Percentiles rank a stretch among this genome's conserved stretches.
These are phyloP conservation scores for Siderastrea siderea DNA, from an alignment of 92 coral and sea anemone genomes.

Conservation along the genomic window DNA sequence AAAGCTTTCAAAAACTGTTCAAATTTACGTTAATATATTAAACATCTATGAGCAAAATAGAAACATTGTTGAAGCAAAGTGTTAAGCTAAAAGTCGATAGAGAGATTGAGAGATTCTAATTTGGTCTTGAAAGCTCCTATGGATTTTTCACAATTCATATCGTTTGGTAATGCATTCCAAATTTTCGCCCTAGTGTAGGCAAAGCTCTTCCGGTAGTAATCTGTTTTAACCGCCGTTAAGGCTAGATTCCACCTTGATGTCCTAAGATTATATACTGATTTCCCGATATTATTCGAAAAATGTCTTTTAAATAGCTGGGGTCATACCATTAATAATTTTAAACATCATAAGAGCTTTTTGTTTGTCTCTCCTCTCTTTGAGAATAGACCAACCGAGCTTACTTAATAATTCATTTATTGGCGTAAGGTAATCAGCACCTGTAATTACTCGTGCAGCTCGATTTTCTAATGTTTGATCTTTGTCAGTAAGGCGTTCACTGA, in stretches of 20 bases:
- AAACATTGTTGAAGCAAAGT: too few species aligned
- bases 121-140: too few species aligned
- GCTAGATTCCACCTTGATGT: constrained; percentile 7
- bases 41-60: too few species aligned
- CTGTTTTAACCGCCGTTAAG: not conserved
- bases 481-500: not conserved
- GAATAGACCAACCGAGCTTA: constrained; percentile 12
- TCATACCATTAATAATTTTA: constrained; percentile 18
- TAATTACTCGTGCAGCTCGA: constrained; percentile 19
- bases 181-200: too few species aligned
- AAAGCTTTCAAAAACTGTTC: too few species aligned
- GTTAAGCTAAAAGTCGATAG: too few species aligned
- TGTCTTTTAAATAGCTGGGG: constrained; percentile 5
- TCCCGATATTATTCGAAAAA: not conserved
- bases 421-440: constrained; percentile 14
- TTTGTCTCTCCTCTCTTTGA: constrained; percentile 24
- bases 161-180: too few species aligned
- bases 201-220: not conserved
- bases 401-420: not conserved
- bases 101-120: too few species aligned
- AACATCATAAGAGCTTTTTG: constrained; percentile 32
- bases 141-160: too few species aligned
- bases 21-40: too few species aligned
- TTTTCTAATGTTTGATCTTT: constrained; percentile 4
- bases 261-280: not conserved